phyloP scores from a whole-genome alignment of 2,888 invertebrate species.

The Drosophila mercatorum region DNA sequence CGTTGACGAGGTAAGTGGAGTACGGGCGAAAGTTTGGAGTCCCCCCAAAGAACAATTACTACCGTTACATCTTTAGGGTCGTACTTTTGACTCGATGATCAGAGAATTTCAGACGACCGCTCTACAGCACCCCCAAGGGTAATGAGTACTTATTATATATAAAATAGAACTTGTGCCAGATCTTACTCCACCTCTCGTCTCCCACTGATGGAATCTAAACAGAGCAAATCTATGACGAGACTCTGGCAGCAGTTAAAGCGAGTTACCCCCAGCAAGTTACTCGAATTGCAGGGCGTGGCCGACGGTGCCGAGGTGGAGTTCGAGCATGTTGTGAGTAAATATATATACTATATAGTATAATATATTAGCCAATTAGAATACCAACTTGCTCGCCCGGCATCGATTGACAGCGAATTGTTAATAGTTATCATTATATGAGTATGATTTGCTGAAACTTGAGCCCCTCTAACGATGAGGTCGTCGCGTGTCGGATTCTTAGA shows the following conservation, averaged over 20 bases:
- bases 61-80: conserved; percentile 87
- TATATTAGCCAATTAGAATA: neutral
- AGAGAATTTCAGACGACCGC: conserved; percentile 87
- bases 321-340: conserved; percentile 90
- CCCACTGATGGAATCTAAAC: neutral
- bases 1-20: neutral
- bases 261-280: conserved; percentile 93
- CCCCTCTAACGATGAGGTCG: conserved; percentile 45
- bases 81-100: conserved; percentile 90
- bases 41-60: too few species aligned
- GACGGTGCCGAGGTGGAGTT: conserved; percentile 94
- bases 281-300: conserved; percentile 92
- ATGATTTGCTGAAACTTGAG: conserved; percentile 47
- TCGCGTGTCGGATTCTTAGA: conserved; percentile 18
- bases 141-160: conserved; percentile 78
- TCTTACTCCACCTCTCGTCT: neutral
- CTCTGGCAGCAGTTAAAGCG: conserved; percentile 88
- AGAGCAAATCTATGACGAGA: conserved; percentile 89
- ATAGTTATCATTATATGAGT: conserved; percentile 33
- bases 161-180: neutral
- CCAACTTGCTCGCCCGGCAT: conserved; percentile 6
- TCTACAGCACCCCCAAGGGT: conserved; percentile 85
- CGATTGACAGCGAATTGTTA: conserved; percentile 31
- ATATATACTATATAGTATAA: conserved; percentile 73
- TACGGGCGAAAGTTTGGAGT: too few species aligned